Base-by-base conservation (phyloP, 2,888 invertebrate species). In the Chelonus formosanus region DNA sequence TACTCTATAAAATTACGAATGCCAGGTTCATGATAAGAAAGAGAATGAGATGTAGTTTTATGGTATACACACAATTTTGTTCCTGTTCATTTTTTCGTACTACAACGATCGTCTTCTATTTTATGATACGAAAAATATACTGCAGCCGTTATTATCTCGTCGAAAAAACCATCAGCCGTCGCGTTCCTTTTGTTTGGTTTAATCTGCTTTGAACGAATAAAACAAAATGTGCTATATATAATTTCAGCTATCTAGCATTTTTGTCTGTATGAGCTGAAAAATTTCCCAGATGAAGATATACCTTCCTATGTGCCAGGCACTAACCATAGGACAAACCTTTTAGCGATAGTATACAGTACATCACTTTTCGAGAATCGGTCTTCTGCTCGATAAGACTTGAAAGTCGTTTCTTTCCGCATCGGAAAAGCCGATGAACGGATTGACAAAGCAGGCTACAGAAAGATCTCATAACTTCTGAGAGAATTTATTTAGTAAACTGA, bases 371-470 rank as follows among this genome's bases (percentile, higher is more conserved):
- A 31, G 40, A 52, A 50, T 60, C 52, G 44, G 10, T 40, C 43
- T 60, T 52, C 52, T 48, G 20, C 43, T 52, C 52, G 60, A 60
- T 60, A 43, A 43, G 6, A 40, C 60, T 60, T 36, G 40, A 52
- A 60, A 43, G 40, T 60, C 36, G 31, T 60, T 60, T 60, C 60
- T 60, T 52, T 60, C 40, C 52, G 5, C 43, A 36, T 50, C 44
- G 32, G 44, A 48, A 60, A 60, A 60, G 50, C 60, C 48, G 40
- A 36, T 50, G 32, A 59, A 32, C 50, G 50, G 31, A 60, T 60
- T 52, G 50, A 48, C 45, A 59, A 59, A 59, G 45, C 48, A 32
- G 7, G 32, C 56, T 7, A 5, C 40, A 32, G 10, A 36, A 54
- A 54, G 40, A 54, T 36, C 10, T n/a, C n/a, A 36, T 36, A 54